These are phyloP conservation scores for Acanthisitta chloris DNA, from an alignment of 2,113 vertebrate genomes.

Conservation along the genomic window DNA sequence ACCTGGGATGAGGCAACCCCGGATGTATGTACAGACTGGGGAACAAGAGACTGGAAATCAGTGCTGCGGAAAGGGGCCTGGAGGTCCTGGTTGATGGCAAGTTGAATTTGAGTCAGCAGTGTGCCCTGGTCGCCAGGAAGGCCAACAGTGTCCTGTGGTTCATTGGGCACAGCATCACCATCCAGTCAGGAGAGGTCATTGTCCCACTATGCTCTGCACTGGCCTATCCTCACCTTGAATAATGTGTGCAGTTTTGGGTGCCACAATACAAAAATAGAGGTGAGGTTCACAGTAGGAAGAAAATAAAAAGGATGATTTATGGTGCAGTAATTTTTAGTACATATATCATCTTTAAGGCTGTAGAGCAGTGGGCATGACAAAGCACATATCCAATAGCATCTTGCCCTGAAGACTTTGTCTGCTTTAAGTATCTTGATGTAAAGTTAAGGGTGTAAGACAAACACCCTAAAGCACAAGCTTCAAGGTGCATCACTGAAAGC, in stretches of 20 bases:
- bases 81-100: not conserved
- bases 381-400: not conserved
- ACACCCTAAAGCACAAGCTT: not conserved
- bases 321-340: not conserved
- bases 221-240: accelerated
- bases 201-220: not conserved
- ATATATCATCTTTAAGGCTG: not conserved
- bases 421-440: not conserved
- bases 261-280: not conserved
- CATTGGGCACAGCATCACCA: not conserved
- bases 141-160: accelerated
- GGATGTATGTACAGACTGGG: not conserved
- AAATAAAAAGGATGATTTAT: not conserved
- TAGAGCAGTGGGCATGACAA: not conserved
- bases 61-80: accelerated
- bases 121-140: not conserved
- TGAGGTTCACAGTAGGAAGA: not conserved
- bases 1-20: not conserved
- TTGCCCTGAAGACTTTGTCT: not conserved
- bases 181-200: accelerated
- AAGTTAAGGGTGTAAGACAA: not conserved
- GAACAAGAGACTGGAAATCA: not conserved
- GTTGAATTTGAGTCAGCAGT: not conserved
- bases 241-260: not conserved
- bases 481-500: not conserved